Percentiles rank a stretch among this genome's conserved stretches.
These are phyloP conservation scores for Scaptomyza flava DNA, from an alignment of 2,888 invertebrate species.

Conservation along the genomic window DNA sequence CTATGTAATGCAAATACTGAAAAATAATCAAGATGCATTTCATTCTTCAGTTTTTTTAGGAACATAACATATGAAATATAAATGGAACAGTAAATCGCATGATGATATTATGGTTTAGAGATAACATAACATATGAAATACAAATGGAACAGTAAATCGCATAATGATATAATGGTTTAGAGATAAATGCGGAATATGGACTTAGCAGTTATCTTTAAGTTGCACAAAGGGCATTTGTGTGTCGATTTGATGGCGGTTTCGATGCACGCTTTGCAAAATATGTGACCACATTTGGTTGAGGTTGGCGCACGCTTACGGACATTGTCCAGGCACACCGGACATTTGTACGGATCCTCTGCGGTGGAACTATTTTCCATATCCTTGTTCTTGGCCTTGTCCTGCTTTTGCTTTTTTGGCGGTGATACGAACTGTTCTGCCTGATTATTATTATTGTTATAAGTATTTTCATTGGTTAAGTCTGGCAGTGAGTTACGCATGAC, in stretches of 20 bases:
- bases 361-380: background rate
- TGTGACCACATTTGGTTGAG: conserved; percentile 75
- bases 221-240: conserved; percentile 77
- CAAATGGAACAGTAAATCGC: no score
- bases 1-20: background rate
- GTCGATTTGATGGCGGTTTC: conserved; percentile 37
- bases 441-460: background rate
- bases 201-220: conserved; percentile 49
- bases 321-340: conserved; percentile 75
- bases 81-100: no score
- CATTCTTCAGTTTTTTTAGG: no score
- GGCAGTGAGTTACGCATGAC: background rate
- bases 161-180: conserved; percentile 13
- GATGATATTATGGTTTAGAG: conserved; percentile 23
- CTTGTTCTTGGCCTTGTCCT: background rate
- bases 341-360: conserved; percentile 49
- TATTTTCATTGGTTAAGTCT: background rate
- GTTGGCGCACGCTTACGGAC: conserved; percentile 59
- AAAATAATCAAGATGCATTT: background rate
- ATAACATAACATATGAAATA: conserved; percentile 34
- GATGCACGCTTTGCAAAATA: conserved; percentile 72
- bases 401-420: background rate
- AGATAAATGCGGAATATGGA: conserved; percentile 70
- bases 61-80: background rate
- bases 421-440: background rate